Base-by-base conservation (phyloP, 2,113 vertebrate species). In the Tragelaphus strepsiceros region DNA sequence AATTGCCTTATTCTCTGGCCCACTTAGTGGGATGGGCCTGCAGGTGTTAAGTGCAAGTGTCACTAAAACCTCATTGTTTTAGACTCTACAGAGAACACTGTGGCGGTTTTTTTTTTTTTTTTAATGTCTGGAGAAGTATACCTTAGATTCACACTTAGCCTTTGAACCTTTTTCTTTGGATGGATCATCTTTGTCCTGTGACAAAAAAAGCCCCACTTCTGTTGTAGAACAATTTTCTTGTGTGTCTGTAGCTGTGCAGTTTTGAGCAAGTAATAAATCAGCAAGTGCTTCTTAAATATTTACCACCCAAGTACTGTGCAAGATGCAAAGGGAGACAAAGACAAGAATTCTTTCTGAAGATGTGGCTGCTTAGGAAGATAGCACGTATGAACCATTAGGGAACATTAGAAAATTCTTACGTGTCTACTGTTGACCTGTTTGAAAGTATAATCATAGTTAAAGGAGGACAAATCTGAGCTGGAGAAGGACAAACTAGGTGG, bases 1-100 rank as follows among this genome's bases (percentile, higher is more conserved):
- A 97, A 95, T 91, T 98, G 82, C 94, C 58, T 88, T 94, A 94
- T 43, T 93, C 43, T 15, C 58, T 95, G 97, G 89, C 97, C 97
- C 96, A 94, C 86, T 97, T 98, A 91, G 92, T 13, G 0, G 88
- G 90, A 87, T 85, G 80, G 96, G 91, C 67, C 86, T 95, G 86
- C 84, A 96, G 84, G 96, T 97, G 93, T 62, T 64, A 96, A 94
- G 92, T 67, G 21, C 62, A 92, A 96, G 58, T 84, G 71, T 90
- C 74, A 62, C 56, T 24, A 51, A 89, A 82, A 51, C 96, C 30
- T 97, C 49, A 81, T 56, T 95, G 74, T 94, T 94, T 94, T 43
- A 88, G 5, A 21, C 39, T 93, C 64, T 61, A 11, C 49, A 39
- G 82, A 61, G 28, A 91, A 7, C 32, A 3, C 30, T 4, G 46